These are phyloP conservation scores for Dioctria rufipes DNA, from an alignment of 2,888 invertebrate genomes.

Conservation along the genomic window DNA sequence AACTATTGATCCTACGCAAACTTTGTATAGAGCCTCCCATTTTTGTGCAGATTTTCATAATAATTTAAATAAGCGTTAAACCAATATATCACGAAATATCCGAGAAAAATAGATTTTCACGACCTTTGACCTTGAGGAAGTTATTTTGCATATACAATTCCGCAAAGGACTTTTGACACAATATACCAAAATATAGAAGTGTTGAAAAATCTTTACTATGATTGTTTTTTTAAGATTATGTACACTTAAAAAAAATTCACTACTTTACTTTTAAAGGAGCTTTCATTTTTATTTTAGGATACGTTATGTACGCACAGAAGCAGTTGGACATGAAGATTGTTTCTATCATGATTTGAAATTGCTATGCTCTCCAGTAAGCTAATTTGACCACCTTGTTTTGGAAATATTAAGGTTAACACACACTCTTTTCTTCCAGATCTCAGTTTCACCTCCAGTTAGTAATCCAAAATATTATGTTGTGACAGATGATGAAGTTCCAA, in stretches of 20 bases:
- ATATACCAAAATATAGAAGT: too few relatives aligned
- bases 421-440: background rate
- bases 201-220: too few relatives aligned
- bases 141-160: too few relatives aligned
- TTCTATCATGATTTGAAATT: slow-evolving; percentile 6
- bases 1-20: too few relatives aligned
- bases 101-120: too few relatives aligned
- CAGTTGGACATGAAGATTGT: background rate
- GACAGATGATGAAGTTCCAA: slow-evolving; percentile 27
- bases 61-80: too few relatives aligned
- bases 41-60: too few relatives aligned
- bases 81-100: too few relatives aligned
- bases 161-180: too few relatives aligned
- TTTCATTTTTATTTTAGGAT: slow-evolving; percentile 25
- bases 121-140: too few relatives aligned
- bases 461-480: slow-evolving; percentile 19
- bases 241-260: background rate
- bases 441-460: background rate
- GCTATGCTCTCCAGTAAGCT: slow-evolving; percentile 23
- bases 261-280: background rate
- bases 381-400: background rate
- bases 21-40: too few relatives aligned
- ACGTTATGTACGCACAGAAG: slow-evolving; percentile 4
- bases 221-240: too few relatives aligned
- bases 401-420: background rate